Evolutionary conservation across 2,113 vertebrate genomes (phyloP), one percentile per base, ranked within the genome.

Genomic region (Puntigrus tetrazona): DNA sequence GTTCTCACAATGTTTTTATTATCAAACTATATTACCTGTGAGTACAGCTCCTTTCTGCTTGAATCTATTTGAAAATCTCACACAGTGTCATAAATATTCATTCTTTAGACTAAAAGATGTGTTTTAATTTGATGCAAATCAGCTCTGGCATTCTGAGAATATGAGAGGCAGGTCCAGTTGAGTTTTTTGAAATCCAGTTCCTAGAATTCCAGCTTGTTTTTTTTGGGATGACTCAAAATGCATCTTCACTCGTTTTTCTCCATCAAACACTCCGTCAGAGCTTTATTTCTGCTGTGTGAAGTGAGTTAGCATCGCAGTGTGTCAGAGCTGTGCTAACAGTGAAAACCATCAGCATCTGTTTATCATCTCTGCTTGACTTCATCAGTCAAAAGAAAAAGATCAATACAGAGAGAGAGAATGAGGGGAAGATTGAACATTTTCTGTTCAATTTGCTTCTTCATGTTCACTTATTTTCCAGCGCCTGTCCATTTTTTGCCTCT

Each of bases 401-500:
- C 59, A 50, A 86, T 59, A 72, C 25, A 45, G 22, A 73, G 22
- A 72, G 63, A 84, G 25, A 76, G 61, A 59, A 31, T 16, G 13
- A 16, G n/a, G 29, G n/a, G 38, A 63, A 20, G 55, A 85, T 14
- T 57, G 52, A 81, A 43, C 43, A n/a, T 86, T 65, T 81, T 70
- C 85, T 79, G 38, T 81, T 47, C 86, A 85, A 86, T 88, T 73
- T 76, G 75, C 7, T 81, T 85, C 31, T 87, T 76, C 0, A 1
- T 86, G 86, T 88, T 83, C 90, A 81, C 90, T 31, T 79, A 87
- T 87, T 69, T 22, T 0, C 84, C 83, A 72, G 38, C 81, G 31
- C 90, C 89, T 89, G 87, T 89, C 78, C 87, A 29, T 31, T 67
- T 85, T 82, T 73, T 80, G 55, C 57, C 27, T 73, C n/a, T 22